Evolutionary conservation across 2,113 vertebrate species (phyloP).

Genomic region (Prochilodus magdalenae): DNA sequence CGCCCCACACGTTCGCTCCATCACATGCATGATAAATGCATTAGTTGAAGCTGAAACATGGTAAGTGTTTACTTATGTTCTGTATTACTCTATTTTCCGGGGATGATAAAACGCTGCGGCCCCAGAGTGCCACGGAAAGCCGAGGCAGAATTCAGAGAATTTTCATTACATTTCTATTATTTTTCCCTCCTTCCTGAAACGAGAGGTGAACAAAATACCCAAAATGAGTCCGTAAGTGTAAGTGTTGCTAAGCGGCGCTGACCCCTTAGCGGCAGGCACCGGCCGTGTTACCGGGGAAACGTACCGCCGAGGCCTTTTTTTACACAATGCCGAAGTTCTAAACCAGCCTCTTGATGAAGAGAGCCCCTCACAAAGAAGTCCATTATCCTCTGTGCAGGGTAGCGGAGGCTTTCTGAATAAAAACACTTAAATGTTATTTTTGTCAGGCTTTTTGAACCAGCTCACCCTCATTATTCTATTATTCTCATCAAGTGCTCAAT

Average conservation of each 20-base stretch:
- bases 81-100: not conserved
- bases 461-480: constrained; percentile 64
- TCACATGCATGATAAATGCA: constrained; percentile 41
- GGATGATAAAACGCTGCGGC: not conserved
- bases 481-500: constrained; percentile 65
- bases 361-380: constrained; percentile 60
- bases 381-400: constrained; percentile 61
- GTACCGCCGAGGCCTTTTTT: constrained; percentile 59
- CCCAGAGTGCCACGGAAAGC: not conserved
- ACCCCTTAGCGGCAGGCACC: constrained; percentile 62
- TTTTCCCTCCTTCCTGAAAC: constrained; percentile 25
- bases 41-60: constrained; percentile 36
- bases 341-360: constrained; percentile 61
- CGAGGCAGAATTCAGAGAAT: constrained; percentile 24
- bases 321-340: constrained; percentile 64
- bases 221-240: constrained; percentile 52
- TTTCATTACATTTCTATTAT: not conserved
- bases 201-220: constrained; percentile 46
- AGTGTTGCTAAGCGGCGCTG: constrained; percentile 66
- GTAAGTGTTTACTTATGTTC: constrained; percentile 42
- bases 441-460: constrained; percentile 57
- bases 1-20: not conserved
- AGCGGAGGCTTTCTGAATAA: constrained; percentile 64
- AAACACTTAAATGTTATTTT: constrained; percentile 64
- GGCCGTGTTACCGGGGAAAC: constrained; percentile 64